Percentiles rank a stretch among this genome's conserved stretches.
Evolutionary conservation across 2,888 invertebrate species (phyloP).

Genomic region (Entomobrya multifasciata): DNA sequence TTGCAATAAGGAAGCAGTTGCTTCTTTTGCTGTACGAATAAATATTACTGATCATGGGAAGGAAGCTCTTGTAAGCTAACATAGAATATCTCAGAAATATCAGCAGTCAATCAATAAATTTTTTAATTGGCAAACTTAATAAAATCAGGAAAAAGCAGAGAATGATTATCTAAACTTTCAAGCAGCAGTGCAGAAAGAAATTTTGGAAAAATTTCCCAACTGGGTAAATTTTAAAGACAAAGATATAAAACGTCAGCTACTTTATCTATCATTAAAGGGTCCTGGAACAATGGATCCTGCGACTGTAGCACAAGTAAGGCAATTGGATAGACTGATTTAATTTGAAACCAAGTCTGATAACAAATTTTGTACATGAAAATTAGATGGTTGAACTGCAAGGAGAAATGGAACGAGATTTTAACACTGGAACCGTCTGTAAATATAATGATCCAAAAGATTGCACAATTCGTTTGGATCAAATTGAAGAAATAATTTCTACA

Average conservation of each 20-base stretch:
- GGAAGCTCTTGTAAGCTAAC: too few species aligned
- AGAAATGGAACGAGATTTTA: neutral
- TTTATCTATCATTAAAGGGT: slow-evolving; percentile 74
- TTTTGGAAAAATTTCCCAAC: slow-evolving; percentile 71
- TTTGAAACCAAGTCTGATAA: too few species aligned
- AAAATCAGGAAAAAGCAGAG: too few species aligned
- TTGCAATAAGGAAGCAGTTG: too few species aligned
- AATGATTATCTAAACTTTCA: slow-evolving; percentile 64
- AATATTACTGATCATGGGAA: too few species aligned
- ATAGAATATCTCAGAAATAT: too few species aligned
- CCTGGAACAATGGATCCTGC: slow-evolving; percentile 71
- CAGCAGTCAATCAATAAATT: too few species aligned
- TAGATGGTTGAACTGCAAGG: neutral
- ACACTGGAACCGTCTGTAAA: neutral
- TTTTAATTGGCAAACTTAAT: too few species aligned
- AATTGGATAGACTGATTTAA: too few species aligned
- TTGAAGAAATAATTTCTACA: neutral
- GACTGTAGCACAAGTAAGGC: too few species aligned
- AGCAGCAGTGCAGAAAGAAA: slow-evolving; percentile 70
- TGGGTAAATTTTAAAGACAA: slow-evolving; percentile 69
- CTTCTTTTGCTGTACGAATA: too few species aligned
- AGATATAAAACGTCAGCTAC: slow-evolving; percentile 75
- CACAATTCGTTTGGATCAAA: neutral
- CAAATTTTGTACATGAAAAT: too few species aligned
- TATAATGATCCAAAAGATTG: neutral